phyloP scores from a whole-genome alignment of 2,888 invertebrate genomes.

The Perithous albicinctus region DNA sequence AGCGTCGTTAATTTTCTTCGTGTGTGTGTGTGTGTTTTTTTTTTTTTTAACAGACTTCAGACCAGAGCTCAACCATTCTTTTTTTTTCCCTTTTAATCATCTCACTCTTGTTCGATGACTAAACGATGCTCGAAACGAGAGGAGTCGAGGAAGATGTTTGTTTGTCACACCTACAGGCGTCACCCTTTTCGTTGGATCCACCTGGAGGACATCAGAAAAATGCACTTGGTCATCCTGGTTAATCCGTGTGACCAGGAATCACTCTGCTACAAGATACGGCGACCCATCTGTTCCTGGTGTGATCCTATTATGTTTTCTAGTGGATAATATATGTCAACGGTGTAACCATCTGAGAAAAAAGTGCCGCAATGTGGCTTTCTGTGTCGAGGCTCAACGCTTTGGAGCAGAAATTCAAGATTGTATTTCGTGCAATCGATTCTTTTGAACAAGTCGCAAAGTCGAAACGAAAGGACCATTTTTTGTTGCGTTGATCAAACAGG shows the following conservation, averaged over 20 bases:
- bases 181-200: conserved; percentile 33
- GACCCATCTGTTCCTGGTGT: not conserved
- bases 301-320: not conserved
- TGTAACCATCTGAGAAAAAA: conserved; percentile 28
- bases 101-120: conserved; percentile 13
- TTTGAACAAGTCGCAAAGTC: no score
- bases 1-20: conserved; percentile 34
- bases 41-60: conserved; percentile 16
- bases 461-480: no score
- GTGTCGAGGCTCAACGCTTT: not conserved
- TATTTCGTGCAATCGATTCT: no score
- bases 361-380: conserved; percentile 7
- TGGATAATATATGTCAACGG: conserved; percentile 18
- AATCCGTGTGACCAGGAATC: conserved; percentile 73
- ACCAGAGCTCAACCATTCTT: conserved; percentile 8
- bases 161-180: conserved; percentile 63
- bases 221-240: conserved; percentile 78
- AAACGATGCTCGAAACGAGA: conserved; percentile 36
- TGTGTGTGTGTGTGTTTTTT: no score
- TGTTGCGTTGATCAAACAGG: no score
- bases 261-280: conserved; percentile 1
- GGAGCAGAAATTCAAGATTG: conserved; percentile 9
- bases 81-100: conserved; percentile 5
- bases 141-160: conserved; percentile 14
- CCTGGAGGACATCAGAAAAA: conserved; percentile 51